Conservation (phyloP, 2,888 invertebrate species). For the Venustoraphidia nigricollis region DNA sequence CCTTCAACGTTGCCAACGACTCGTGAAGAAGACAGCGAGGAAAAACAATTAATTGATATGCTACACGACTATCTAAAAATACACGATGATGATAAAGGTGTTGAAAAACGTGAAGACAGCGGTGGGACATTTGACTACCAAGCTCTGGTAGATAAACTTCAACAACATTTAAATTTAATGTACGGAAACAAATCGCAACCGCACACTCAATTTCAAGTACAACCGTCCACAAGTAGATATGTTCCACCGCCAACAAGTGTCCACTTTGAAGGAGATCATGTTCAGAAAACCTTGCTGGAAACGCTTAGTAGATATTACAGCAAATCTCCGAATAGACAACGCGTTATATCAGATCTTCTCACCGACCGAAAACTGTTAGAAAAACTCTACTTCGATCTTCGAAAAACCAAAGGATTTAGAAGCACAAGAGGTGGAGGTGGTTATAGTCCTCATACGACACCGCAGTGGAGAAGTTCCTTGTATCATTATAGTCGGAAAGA, state of each 20-base stretch:
- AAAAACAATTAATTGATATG: constrained; percentile 43
- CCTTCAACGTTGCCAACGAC: constrained; percentile 15
- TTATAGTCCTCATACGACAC: constrained; percentile 14
- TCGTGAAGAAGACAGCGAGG: constrained; percentile 30
- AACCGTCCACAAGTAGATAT: constrained; percentile 7
- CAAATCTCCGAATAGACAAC: constrained; percentile 46
- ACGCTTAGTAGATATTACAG: constrained; percentile 52
- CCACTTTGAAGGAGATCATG: constrained; percentile 32
- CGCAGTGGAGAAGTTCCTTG: constrained; percentile 14
- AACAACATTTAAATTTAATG: constrained; percentile 33
- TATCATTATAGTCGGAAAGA: constrained; percentile 16
- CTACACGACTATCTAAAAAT: constrained; percentile 49
- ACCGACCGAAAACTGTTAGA: constrained; percentile 59
- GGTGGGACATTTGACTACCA: constrained; percentile 35
- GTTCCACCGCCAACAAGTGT: constrained; percentile 11
- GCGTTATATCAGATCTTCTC: constrained; percentile 54
- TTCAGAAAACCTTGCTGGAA: constrained; percentile 44
- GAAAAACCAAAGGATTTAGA: constrained; percentile 45
- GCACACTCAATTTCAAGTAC: constrained; percentile 6
- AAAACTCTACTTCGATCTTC: constrained; percentile 54
- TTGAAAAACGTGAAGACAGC: constrained; percentile 10
- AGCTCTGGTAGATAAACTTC: constrained; percentile 46
- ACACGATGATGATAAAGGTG: constrained; percentile 28
- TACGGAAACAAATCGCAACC: constrained; percentile 11
- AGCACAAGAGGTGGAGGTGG: constrained; percentile 22